Conservation (phyloP, 2,113 vertebrate species). For the Thermophis baileyi region DNA sequence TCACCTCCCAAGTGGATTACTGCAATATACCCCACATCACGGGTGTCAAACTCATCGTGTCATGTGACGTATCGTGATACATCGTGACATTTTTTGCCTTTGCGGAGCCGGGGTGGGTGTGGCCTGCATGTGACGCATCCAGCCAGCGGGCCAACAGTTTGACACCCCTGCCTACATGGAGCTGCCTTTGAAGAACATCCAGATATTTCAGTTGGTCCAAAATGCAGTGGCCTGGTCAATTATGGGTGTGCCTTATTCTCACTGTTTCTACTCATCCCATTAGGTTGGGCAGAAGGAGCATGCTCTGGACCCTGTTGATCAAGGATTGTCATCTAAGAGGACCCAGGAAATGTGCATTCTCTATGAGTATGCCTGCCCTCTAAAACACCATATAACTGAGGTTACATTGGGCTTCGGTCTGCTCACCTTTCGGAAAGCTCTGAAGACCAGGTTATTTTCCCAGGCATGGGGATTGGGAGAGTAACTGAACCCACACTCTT, state of each 20-base stretch:
- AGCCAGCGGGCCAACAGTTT: no score
- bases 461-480: neutral
- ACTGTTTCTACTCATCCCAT: neutral
- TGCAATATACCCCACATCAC: neutral
- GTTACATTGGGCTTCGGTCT: neutral
- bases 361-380: neutral
- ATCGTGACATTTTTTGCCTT: no score
- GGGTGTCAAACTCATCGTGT: no score
- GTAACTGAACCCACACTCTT: neutral
- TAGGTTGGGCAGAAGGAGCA: neutral
- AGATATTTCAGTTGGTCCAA: neutral
- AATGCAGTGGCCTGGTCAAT: neutral
- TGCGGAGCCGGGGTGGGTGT: no score
- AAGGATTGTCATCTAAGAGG: neutral
- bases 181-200: neutral
- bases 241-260: neutral
- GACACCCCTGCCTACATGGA: neutral
- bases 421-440: neutral
- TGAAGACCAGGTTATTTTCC: neutral
- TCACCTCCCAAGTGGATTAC: neutral
- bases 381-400: neutral
- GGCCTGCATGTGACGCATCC: no score
- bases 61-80: no score
- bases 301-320: neutral
- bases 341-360: neutral